These are phyloP conservation scores for Neodiprion virginianus DNA, from an alignment of 1,140 invertebrate genomes.

Conservation along the genomic window DNA sequence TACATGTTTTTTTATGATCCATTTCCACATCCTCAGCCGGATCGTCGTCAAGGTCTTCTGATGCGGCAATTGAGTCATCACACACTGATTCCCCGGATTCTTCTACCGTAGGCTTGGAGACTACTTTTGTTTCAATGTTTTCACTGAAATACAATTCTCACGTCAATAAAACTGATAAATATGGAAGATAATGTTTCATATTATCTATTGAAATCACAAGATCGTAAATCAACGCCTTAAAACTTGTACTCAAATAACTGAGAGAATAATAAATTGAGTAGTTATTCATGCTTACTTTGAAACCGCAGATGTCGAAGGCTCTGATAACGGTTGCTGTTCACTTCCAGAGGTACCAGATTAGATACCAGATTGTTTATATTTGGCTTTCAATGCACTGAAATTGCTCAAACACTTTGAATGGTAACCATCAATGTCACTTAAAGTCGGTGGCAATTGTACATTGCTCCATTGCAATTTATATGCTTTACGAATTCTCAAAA, in stretches of 20 bases:
- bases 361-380: not conserved
- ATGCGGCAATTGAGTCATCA: not conserved
- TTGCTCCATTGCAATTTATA: not conserved
- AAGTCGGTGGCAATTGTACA: not conserved
- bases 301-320: not conserved
- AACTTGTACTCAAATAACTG: not conserved
- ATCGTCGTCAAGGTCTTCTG: not conserved
- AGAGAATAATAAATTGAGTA: not conserved
- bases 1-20: constrained; percentile 1
- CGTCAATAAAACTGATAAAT: not conserved
- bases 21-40: not conserved
- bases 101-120: not conserved
- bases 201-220: not conserved
- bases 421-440: not conserved
- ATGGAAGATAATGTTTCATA: not conserved
- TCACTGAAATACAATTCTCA: not conserved
- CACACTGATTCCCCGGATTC: not conserved
- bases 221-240: not conserved
- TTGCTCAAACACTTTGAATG: constrained; percentile 4
- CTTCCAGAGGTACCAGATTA: not conserved
- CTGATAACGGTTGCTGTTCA: not conserved
- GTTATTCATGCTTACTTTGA: not conserved
- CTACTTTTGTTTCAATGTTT: not conserved
- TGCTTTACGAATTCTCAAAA: not conserved
- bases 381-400: not conserved